phyloP scores from a whole-genome alignment of 2,113 vertebrate genomes.

The Gavialis gangeticus region DNA sequence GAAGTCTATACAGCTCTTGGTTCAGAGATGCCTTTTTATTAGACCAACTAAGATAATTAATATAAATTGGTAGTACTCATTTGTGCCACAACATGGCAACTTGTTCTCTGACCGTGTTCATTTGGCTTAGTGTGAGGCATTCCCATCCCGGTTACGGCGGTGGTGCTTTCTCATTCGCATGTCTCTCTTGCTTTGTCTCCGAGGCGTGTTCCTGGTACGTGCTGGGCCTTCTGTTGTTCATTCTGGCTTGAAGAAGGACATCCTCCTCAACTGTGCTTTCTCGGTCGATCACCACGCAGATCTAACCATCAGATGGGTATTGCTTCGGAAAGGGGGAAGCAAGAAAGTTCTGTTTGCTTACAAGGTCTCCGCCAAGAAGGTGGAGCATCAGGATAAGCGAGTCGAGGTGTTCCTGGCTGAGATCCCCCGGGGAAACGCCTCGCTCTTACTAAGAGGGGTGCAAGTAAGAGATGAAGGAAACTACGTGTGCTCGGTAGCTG shows the following conservation, averaged over 20 bases:
- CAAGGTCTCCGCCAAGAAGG: constrained; percentile 27
- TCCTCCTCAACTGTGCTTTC: constrained; percentile 79
- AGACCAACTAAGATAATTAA: too few relatives aligned
- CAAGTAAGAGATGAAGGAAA: constrained; percentile 67
- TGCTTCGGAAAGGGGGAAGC: constrained; percentile 47
- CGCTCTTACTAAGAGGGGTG: constrained; percentile 60
- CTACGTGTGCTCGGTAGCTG: constrained; percentile 72
- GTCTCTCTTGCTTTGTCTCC: neutral
- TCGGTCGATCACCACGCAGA: constrained; percentile 68
- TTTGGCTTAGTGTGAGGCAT: too few relatives aligned
- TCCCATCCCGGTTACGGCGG: too few relatives aligned
- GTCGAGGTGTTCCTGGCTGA: constrained; percentile 34
- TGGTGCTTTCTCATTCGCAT: neutral
- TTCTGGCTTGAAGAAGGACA: constrained; percentile 50
- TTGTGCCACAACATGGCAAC: neutral
- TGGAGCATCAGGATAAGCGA: neutral
- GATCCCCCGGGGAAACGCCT: constrained; percentile 71
- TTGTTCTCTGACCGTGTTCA: neutral
- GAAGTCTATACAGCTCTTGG: too few relatives aligned
- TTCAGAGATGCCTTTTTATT: too few relatives aligned
- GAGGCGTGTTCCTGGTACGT: constrained; percentile 76
- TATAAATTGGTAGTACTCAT: neutral
- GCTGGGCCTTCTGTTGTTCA: constrained; percentile 67
- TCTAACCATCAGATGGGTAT: constrained; percentile 66
- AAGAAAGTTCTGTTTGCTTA: constrained; percentile 61